Evolutionary conservation across 2,797 vertebrate species (phyloP).

Genomic region (Hydrophis major): DNA sequence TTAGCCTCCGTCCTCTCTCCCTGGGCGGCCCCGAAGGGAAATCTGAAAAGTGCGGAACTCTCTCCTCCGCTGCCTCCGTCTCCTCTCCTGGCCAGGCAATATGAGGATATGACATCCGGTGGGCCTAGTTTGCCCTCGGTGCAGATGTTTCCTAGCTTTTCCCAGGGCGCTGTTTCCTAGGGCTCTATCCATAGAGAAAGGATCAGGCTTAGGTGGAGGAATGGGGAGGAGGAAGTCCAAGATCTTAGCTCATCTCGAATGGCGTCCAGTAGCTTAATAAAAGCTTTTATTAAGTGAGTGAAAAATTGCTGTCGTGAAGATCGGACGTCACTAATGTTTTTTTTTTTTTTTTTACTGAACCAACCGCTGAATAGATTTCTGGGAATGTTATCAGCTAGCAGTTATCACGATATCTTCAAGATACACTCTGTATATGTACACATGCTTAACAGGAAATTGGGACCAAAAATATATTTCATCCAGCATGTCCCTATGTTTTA

Average conservation of each 20-base stretch:
- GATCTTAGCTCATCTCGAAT: no score
- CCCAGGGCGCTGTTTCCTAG: neutral
- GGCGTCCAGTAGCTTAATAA: neutral
- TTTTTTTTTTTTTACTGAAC: neutral
- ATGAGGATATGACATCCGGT: neutral
- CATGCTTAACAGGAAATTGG: neutral
- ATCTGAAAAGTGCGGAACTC: neutral
- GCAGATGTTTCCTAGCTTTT: neutral
- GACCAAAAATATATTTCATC: neutral
- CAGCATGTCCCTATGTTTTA: neutral
- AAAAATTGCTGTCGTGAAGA: neutral
- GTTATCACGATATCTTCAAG: neutral
- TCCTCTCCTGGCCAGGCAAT: neutral
- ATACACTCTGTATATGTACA: neutral
- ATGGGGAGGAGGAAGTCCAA: neutral
- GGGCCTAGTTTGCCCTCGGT: neutral
- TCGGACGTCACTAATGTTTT: neutral
- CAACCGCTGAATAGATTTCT: neutral
- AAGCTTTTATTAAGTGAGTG: neutral
- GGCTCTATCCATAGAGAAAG: neutral
- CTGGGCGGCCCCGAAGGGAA: neutral
- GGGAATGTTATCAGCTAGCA: neutral
- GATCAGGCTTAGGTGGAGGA: neutral
- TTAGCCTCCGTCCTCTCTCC: neutral
- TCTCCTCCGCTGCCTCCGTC: neutral